Percentiles rank a stretch among this genome's conserved stretches.
Conservation (phyloP, 2,113 vertebrate species). For the Calypte anna region DNA sequence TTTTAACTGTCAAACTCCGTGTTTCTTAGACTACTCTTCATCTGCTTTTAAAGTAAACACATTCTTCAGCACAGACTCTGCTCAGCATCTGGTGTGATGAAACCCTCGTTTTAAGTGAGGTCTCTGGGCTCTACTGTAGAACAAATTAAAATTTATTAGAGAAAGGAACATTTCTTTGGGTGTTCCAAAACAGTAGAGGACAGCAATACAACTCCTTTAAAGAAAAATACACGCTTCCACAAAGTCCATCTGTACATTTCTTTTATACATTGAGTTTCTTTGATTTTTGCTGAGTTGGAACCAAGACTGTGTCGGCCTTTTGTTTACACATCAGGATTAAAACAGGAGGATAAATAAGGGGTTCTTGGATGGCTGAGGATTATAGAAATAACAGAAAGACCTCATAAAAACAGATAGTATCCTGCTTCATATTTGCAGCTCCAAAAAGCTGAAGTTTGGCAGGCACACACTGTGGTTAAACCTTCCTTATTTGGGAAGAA, state of each 20-base stretch:
- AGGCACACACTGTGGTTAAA: slow-evolving; percentile 23
- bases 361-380: slow-evolving; percentile 52
- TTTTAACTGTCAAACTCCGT: not conserved
- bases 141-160: not conserved
- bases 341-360: slow-evolving; percentile 43
- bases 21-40: not conserved
- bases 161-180: not conserved
- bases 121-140: not conserved
- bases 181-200: not conserved
- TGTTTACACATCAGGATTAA: slow-evolving; percentile 54
- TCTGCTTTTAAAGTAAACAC: not conserved
- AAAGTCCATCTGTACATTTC: not conserved
- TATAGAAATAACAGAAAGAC: slow-evolving; percentile 68
- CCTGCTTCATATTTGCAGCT: slow-evolving; percentile 49
- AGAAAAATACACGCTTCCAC: not conserved
- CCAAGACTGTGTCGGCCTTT: not conserved
- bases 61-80: not conserved
- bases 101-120: not conserved
- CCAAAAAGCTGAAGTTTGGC: slow-evolving; percentile 58
- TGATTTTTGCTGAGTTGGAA: not conserved
- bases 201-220: not conserved
- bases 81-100: not conserved
- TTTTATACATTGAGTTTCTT: not conserved
- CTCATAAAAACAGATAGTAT: slow-evolving; percentile 66
- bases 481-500: slow-evolving; percentile 74